Conservation (phyloP, 2,113 vertebrate genomes). For the Orientallactaga bullata region DNA sequence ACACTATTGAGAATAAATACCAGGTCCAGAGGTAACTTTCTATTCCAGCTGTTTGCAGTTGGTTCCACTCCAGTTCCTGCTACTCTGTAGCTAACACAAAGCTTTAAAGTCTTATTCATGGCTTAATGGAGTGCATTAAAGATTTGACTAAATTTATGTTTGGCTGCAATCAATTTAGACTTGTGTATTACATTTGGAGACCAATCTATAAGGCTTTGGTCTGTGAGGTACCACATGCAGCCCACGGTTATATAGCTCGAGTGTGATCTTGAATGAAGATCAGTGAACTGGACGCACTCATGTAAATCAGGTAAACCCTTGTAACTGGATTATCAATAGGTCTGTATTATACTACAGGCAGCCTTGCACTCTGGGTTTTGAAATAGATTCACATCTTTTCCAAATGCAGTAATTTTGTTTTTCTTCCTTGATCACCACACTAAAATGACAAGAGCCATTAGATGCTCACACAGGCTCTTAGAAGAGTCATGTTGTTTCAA, state of each 20-base stretch:
- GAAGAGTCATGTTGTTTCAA: constrained; percentile 65
- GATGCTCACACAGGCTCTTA: constrained; percentile 65
- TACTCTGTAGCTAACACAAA: constrained; percentile 45
- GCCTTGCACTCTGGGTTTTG: constrained; percentile 48
- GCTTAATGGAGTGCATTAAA: constrained; percentile 57
- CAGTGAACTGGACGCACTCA: constrained; percentile 58
- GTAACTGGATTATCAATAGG: constrained; percentile 57
- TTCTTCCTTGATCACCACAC: constrained; percentile 21
- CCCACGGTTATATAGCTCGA: constrained; percentile 41
- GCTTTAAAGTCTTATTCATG: constrained; percentile 54
- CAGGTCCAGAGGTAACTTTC: background rate
- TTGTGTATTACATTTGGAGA: constrained; percentile 27
- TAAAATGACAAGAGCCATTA: constrained; percentile 60
- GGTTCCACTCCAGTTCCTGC: constrained; percentile 1
- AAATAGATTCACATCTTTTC: constrained; percentile 59
- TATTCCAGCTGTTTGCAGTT: background rate
- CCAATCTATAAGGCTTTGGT: constrained; percentile 53
- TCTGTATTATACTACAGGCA: constrained; percentile 33
- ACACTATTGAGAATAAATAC: constrained; percentile 42
- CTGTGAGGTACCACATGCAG: background rate
- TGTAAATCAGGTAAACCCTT: constrained; percentile 56
- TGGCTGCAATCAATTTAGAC: constrained; percentile 54
- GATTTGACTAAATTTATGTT: constrained; percentile 68
- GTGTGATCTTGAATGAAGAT: constrained; percentile 55
- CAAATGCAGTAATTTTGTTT: constrained; percentile 32